phyloP scores from a whole-genome alignment of 2,888 invertebrate species.

The Podabrus alpinus region DNA sequence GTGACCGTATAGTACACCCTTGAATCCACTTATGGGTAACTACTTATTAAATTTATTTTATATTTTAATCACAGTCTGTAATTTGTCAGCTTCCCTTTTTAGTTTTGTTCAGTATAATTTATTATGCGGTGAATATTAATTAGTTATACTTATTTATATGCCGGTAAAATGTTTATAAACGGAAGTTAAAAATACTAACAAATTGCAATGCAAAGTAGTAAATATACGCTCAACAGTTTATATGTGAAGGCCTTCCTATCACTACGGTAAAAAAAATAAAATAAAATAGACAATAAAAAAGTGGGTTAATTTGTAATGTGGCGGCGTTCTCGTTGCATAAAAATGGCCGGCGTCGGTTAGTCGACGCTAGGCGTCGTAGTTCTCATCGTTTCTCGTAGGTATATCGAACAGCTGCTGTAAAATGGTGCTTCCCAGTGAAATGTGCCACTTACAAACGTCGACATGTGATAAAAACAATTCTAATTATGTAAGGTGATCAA shows the following conservation, averaged over 20 bases:
- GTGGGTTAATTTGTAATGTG: not conserved
- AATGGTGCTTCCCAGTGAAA: slow-evolving; percentile 27
- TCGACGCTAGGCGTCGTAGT: slow-evolving; percentile 40
- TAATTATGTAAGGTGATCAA: slow-evolving; percentile 13
- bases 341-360: slow-evolving; percentile 40
- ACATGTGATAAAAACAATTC: slow-evolving; percentile 11
- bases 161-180: slow-evolving; percentile 4
- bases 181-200: slow-evolving; percentile 1
- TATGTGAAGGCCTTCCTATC: not conserved
- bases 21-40: no score
- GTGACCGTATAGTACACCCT: no score
- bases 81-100: not conserved
- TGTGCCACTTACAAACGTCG: slow-evolving; percentile 9
- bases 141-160: not conserved
- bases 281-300: not conserved
- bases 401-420: slow-evolving; percentile 44
- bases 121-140: slow-evolving; percentile 6
- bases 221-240: not conserved
- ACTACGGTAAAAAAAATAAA: not conserved
- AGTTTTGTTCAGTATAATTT: not conserved
- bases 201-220: not conserved
- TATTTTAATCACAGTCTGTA: not conserved
- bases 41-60: not conserved
- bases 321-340: slow-evolving; percentile 4
- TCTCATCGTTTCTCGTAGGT: slow-evolving; percentile 20